Base-by-base conservation (phyloP, 1,140 invertebrate genomes). In the Leptopilina clavipes region DNA sequence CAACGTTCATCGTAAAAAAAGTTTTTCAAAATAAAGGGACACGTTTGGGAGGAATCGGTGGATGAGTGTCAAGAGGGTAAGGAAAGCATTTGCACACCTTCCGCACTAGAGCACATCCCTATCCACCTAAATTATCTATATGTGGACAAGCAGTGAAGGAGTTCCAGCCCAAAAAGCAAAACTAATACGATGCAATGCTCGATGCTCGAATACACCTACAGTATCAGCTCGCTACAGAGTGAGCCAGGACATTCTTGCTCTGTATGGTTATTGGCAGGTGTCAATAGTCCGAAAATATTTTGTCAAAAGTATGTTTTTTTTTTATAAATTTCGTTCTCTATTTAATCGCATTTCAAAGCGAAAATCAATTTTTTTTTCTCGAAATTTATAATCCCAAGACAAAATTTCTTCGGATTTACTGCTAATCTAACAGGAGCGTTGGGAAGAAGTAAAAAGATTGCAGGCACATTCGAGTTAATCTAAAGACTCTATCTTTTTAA, bases 181-280 rank as follows among this genome's bases (percentile, higher is more conserved):
- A 90, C 89, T 90, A 91, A 90, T 90, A 91, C 88, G 88, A 90
- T 90, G 89, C 89, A 91, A 91, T 87, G 89, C 89, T 90, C 89
- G 86, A 90, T 90, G 89, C 89, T 90, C 86, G 89, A 88, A 87
- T 89, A 91, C 88, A 87, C 86, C 89, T 91, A 91, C 89, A 84
- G 84, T 87, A 83, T 83, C 81, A 88, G 87, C 86, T 88, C 85
- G 85, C 87, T 89, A 89, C 89, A 87, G 84, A 89, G 87, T 88
- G 87, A 88, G 86, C 88, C 88, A 90, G 86, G 85, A 89, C 88
- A 90, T 89, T 89, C 84, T 88, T 87, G 82, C 85, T 86, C 81
- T 86, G 77, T 85, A 59, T 72, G 80, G 86, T 89, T 88, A 86
- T 86, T 87, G 83, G 86, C 84, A 86, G 85, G 85, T 86, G 80